Evolutionary conservation across 2,888 invertebrate genomes (phyloP).

Genomic region (Odontocerum albicorne): DNA sequence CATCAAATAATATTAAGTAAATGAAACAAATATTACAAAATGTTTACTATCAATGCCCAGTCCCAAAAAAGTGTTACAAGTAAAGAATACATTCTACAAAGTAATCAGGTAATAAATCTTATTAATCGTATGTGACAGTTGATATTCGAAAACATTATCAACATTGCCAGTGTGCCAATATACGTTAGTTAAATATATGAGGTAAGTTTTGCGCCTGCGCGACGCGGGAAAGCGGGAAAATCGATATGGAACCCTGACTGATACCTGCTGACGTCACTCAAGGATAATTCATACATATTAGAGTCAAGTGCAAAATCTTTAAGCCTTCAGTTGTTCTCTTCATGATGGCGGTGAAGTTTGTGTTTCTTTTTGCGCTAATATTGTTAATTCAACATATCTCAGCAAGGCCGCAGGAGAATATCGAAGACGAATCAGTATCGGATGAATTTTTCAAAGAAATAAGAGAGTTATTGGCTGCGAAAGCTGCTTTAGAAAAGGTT

Average conservation of each 20-base stretch:
- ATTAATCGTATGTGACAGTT: no score
- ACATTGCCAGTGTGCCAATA: no score
- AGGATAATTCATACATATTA: slow-evolving; percentile 9
- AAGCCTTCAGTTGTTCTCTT: slow-evolving; percentile 6
- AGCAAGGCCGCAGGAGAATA: slow-evolving; percentile 18
- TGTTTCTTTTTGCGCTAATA: slow-evolving; percentile 7
- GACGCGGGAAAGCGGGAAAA: background rate
- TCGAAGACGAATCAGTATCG: slow-evolving; percentile 12
- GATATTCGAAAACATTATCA: no score
- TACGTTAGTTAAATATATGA: no score
- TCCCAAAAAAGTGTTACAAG: no score
- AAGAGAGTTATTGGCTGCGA: slow-evolving; percentile 52
- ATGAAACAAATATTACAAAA: no score
- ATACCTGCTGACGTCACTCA: slow-evolving; percentile 12
- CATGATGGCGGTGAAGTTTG: slow-evolving; percentile 23
- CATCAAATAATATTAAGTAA: no score
- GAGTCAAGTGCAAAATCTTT: background rate
- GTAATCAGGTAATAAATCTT: no score
- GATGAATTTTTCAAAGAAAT: slow-evolving; percentile 57
- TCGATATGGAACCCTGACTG: slow-evolving; percentile 7
- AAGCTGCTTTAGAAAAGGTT: slow-evolving; percentile 44
- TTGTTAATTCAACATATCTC: background rate
- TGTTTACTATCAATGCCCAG: no score
- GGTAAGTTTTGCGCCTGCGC: slow-evolving; percentile 13
- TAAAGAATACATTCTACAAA: no score